These are phyloP conservation scores for Parnassius mnemosyne DNA, from an alignment of 2,888 invertebrate species.

Conservation along the genomic window DNA sequence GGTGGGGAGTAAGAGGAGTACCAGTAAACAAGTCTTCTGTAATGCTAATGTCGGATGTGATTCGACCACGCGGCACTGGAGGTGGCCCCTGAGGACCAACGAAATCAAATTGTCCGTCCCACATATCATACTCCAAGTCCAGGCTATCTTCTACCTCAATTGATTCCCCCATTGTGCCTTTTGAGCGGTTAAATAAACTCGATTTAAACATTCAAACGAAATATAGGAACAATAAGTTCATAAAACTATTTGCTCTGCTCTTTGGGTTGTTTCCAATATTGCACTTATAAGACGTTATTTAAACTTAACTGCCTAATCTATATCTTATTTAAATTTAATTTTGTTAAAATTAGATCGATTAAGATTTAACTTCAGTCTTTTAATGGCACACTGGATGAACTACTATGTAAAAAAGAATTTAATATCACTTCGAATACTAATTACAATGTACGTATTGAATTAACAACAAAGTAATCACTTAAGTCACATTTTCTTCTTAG, in stretches of 20 bases:
- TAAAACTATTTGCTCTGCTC: slow-evolving; percentile 55
- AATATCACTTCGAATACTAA: slow-evolving; percentile 21
- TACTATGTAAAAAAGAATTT: slow-evolving; percentile 9
- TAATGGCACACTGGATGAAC: slow-evolving; percentile 60
- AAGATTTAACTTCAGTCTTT: slow-evolving; percentile 55
- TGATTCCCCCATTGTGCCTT: slow-evolving; percentile 68
- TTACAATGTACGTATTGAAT: slow-evolving; percentile 16
- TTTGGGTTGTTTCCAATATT: slow-evolving; percentile 68
- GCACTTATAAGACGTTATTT: slow-evolving; percentile 49
- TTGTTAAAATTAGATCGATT: slow-evolving; percentile 60
- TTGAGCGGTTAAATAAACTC: slow-evolving; percentile 68
- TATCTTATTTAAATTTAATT: slow-evolving; percentile 50
- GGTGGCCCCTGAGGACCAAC: slow-evolving; percentile 82
- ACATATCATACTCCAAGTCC: slow-evolving; percentile 91
- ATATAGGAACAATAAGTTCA: slow-evolving; percentile 32
- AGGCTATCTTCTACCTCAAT: slow-evolving; percentile 79
- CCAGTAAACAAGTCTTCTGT: slow-evolving; percentile 75
- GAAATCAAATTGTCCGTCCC: slow-evolving; percentile 94
- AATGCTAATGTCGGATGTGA: slow-evolving; percentile 65
- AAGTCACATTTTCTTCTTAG: slow-evolving; percentile 57
- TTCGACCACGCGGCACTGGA: slow-evolving; percentile 55
- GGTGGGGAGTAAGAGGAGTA: slow-evolving; percentile 67
- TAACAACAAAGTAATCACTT: slow-evolving; percentile 38
- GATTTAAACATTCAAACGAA: slow-evolving; percentile 71
- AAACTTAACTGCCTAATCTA: slow-evolving; percentile 43